Evolutionary conservation across 2,797 vertebrate species (phyloP), one percentile per base, ranked within the genome.

Genomic region (Calcarius lapponicus): DNA sequence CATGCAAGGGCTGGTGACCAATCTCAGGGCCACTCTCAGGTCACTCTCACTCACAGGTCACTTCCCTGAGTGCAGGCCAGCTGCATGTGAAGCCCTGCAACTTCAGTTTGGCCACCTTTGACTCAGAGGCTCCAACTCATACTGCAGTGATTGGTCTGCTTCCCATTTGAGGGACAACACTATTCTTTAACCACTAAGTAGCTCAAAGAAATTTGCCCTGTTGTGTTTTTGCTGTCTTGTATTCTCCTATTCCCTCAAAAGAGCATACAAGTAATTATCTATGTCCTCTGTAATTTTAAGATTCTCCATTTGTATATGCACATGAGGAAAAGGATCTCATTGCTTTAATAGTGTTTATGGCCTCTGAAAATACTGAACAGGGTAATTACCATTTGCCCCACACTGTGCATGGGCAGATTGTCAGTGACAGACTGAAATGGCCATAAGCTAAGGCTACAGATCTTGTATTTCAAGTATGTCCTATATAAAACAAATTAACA

Each of bases 1-100:
- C 32, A 34, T 1, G 1, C 2, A 6, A 43, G 36, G n/a, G 25
- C 22, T 66, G 36, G 21, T 22, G 45, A 18, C 0, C 0, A 6
- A 25, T 69, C 81, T 60, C 2, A 0, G 34, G 24, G 26, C 8
- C 57, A 31, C 43, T 70, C 34, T 31, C 36, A 17, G n/a, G 36
- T 36, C 36, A 36, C 36, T 36, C 36, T 36, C 36, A 36, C 36
- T 36, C 36, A 36, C 36, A 36, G 36, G 36, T 36, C 36, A 36
- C 36, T 9, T 60, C 36, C 16, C 31, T 4, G 1, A 12, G 32
- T 24, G 29, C 2, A 7, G 5, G 7, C 40, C 28, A 93, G 29
- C 40, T 16, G 6, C 7, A 0, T n/a, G 36, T 65, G 74, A 80
- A 34, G 2, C 2, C 10, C 38, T 40, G 17, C 24, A 50, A 58